Percentiles rank a stretch among this genome's conserved stretches.
phyloP scores from a whole-genome alignment of 1,140 invertebrate species.

The Penaeus chinensis region DNA sequence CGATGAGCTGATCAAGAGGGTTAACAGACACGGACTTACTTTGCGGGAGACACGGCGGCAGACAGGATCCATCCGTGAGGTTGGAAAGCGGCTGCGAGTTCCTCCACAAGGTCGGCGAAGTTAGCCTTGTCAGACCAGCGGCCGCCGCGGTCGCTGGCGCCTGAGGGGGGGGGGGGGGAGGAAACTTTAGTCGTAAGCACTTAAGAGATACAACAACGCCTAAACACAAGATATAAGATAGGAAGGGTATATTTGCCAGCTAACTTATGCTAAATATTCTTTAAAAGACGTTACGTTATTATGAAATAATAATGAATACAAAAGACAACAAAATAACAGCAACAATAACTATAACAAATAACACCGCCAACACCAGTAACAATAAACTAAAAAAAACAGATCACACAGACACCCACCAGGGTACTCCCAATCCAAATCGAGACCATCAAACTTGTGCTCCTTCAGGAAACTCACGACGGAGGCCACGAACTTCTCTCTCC shows the following conservation, averaged over 20 bases:
- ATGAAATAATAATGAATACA: neutral
- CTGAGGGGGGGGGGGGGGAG: slow-evolving; percentile 22
- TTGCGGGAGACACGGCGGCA: slow-evolving; percentile 73
- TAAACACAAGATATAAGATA: neutral
- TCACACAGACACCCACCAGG: slow-evolving; percentile 66
- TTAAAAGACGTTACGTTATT: no score
- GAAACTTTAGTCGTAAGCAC: neutral
- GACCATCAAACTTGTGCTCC: slow-evolving; percentile 74
- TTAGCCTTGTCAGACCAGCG: slow-evolving; percentile 70
- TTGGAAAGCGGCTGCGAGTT: slow-evolving; percentile 71
- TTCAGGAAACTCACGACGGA: slow-evolving; percentile 72
- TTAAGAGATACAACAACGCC: neutral
- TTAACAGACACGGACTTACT: slow-evolving; percentile 53
- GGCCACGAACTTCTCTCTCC: slow-evolving; percentile 72
- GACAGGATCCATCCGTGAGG: slow-evolving; percentile 71
- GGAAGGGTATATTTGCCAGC: no score
- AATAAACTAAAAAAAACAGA: no score
- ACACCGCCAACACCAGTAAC: no score
- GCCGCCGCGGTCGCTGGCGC: slow-evolving; percentile 69
- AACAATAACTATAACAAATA: no score
- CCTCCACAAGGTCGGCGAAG: slow-evolving; percentile 70
- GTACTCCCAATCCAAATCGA: slow-evolving; percentile 76
- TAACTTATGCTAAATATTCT: no score
- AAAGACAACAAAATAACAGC: neutral
- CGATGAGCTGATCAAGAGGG: neutral